A percentile compares a stretch with the other conserved stretches of the same genome.
phyloP scores from a whole-genome alignment of 2,888 invertebrate species.

The Tetragonisca angustula region DNA sequence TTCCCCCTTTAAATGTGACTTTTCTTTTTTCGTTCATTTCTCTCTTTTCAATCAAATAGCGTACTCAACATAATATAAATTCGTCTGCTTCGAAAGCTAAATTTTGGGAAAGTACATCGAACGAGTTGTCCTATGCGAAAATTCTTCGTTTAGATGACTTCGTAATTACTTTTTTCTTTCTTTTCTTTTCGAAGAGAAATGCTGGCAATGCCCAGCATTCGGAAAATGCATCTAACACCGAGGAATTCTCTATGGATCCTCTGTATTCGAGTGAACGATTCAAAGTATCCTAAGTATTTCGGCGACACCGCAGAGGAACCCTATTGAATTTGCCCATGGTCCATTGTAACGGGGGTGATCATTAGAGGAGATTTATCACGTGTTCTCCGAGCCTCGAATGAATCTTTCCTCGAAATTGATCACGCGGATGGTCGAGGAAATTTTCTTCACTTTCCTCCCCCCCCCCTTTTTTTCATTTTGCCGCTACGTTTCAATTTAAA shows the following conservation, averaged over 20 bases:
- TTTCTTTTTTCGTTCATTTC: background rate
- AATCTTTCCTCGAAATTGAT: constrained; percentile 5
- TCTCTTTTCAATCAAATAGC: background rate
- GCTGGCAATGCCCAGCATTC: background rate
- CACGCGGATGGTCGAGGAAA: background rate
- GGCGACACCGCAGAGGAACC: constrained; percentile 9
- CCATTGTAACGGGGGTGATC: constrained; percentile 31
- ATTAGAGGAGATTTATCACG: constrained; percentile 36
- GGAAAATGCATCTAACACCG: constrained; percentile 8
- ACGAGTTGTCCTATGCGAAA: background rate
- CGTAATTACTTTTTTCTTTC: background rate
- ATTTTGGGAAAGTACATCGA: background rate
- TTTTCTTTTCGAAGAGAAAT: too few relatives aligned
- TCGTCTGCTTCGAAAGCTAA: background rate
- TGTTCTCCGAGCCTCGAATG: background rate
- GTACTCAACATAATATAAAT: background rate
- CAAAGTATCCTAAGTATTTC: constrained; percentile 47
- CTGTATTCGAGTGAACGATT: constrained; percentile 34
- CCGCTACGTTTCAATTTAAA: background rate
- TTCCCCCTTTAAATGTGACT: background rate
- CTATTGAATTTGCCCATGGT: constrained; percentile 27
- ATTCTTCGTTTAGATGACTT: background rate
- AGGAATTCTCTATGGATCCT: constrained; percentile 28
- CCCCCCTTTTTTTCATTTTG: too few relatives aligned
- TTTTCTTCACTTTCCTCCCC: too few relatives aligned